Evolutionary conservation across 2,888 invertebrate genomes (phyloP), one percentile per base, ranked within the genome.

Genomic region (Apocheima hispidaria): DNA sequence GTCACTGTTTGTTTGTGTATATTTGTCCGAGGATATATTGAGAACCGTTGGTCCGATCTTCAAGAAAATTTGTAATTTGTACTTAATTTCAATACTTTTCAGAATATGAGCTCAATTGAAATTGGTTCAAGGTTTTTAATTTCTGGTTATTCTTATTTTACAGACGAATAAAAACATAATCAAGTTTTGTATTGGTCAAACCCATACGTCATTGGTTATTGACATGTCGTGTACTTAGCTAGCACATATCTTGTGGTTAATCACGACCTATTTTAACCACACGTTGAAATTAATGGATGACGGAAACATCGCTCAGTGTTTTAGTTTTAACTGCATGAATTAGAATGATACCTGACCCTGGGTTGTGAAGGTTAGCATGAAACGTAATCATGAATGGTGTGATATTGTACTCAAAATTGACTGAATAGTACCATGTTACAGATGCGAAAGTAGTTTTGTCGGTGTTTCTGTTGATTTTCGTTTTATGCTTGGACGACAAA

Each of bases 241-340:
- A 43, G 3, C 18, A 49, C 30, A 23, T 48, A 38, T 26, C 21
- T 40, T 10, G 7, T 16, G 14, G 40, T 46, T 43, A 48, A 41
- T 57, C 56, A 57, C 61, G 61, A 56, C 20, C 12, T 5, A 53
- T 62, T 56, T 33, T 36, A 46, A 51, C 26, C 9, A 21, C 23
- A 26, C 21, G 38, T 59, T 38, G 41, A 48, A 35, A 35, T 51
- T 20, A n/a, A 14, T 44, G 28, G n/a, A 51, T 61, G 61, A 61
- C 61, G 61, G 61, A 61, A 61, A 56, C 55, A 44, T 48, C 53
- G 26, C n/a, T 23, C 44, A 28, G 35, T 36, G 58, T 36, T 51
- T 51, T 51, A 38, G 51, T 57, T 55, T 53, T n/a, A 46, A 51
- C 20, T 44, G 50, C 26, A 26, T 60, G 54, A 28, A 54, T 49